Evolutionary conservation across 1,140 invertebrate species (phyloP).

Genomic region (Proctacanthus coquilletti): DNA sequence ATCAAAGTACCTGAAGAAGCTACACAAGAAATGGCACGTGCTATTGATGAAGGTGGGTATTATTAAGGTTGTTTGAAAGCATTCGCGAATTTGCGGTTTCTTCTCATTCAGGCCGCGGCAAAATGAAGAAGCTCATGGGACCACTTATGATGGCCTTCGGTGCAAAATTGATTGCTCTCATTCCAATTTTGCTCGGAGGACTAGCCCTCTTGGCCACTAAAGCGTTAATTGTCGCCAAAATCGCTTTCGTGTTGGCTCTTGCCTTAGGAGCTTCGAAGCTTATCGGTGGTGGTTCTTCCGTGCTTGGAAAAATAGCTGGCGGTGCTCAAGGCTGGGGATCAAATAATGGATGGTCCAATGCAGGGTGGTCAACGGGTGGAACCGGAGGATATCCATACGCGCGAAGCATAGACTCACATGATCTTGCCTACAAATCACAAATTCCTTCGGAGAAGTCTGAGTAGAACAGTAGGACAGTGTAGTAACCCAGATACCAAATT

Average conservation of each 20-base stretch:
- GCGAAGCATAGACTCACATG: slow-evolving; percentile 36
- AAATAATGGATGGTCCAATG: slow-evolving; percentile 17
- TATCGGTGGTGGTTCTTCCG: slow-evolving; percentile 34
- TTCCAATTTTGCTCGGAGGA: slow-evolving; percentile 49
- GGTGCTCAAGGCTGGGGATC: slow-evolving; percentile 20
- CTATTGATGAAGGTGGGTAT: slow-evolving; percentile 43
- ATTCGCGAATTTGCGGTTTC: not conserved
- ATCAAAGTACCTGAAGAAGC: slow-evolving; percentile 38
- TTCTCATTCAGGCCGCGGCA: slow-evolving; percentile 41
- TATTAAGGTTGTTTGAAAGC: not conserved
- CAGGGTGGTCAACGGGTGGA: slow-evolving; percentile 30
- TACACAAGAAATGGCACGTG: slow-evolving; percentile 35
- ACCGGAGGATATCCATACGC: slow-evolving; percentile 39
- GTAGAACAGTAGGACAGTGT: no score
- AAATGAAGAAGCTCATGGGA: slow-evolving; percentile 52
- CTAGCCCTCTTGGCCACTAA: slow-evolving; percentile 55
- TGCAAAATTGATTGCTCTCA: slow-evolving; percentile 48
- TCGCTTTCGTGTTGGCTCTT: slow-evolving; percentile 53
- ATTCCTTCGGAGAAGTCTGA: no score
- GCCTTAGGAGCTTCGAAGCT: slow-evolving; percentile 51
- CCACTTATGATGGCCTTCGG: slow-evolving; percentile 47
- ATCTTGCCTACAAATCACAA: slow-evolving; percentile 45
- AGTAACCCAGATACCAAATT: no score
- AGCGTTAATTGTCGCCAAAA: slow-evolving; percentile 54
- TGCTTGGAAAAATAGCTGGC: slow-evolving; percentile 16